These are phyloP conservation scores for Hololepta plana DNA, from an alignment of 2,888 invertebrate species.

Conservation along the genomic window DNA sequence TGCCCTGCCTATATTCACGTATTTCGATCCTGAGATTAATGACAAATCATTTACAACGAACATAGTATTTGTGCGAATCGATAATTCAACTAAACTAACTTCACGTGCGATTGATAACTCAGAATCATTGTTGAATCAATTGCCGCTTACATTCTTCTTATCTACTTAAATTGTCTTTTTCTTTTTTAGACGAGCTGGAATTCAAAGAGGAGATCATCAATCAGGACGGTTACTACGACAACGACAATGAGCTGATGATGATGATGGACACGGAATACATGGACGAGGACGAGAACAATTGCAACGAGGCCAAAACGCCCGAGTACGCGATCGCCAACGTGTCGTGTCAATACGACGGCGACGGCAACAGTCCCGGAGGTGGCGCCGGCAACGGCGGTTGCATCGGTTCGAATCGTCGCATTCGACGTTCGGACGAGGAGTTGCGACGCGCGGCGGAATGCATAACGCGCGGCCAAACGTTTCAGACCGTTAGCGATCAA, in stretches of 20 bases:
- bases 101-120: too few species aligned
- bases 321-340: slow-evolving; percentile 41
- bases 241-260: slow-evolving; percentile 25
- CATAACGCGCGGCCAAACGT: slow-evolving; percentile 72
- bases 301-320: slow-evolving; percentile 16
- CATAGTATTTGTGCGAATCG: too few species aligned
- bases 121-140: slow-evolving; percentile 1
- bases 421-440: slow-evolving; percentile 58
- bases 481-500: slow-evolving; percentile 73
- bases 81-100: too few species aligned
- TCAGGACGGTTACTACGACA: slow-evolving; percentile 22
- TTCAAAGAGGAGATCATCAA: slow-evolving; percentile 19
- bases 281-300: slow-evolving; percentile 22
- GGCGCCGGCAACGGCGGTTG: too few species aligned
- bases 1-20: too few species aligned
- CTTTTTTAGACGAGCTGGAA: slow-evolving; percentile 7
- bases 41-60: too few species aligned
- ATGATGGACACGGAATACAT: slow-evolving; percentile 26
- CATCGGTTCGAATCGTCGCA: slow-evolving; percentile 27
- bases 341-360: slow-evolving; percentile 42
- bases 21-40: too few species aligned
- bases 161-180: not conserved
- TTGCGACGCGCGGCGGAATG: slow-evolving; percentile 68
- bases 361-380: slow-evolving; percentile 31
- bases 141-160: slow-evolving; percentile 1